Evolutionary conservation across 2,888 invertebrate genomes (phyloP).

Genomic region (Oscheius sp.): DNA sequence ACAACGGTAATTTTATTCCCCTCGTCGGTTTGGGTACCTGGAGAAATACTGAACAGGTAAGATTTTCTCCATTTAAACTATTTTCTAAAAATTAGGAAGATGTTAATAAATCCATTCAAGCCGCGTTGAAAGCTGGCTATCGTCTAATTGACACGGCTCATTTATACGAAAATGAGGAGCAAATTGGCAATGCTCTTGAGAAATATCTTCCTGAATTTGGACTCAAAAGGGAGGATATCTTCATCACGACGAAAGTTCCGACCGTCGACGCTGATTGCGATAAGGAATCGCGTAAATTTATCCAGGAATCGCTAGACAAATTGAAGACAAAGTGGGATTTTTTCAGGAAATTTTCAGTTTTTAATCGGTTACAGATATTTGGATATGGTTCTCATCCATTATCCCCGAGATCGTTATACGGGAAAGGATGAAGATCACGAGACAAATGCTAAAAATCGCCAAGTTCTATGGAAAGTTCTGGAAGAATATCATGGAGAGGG

Average conservation of each 20-base stretch:
- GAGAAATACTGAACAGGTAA: slow-evolving; percentile 49
- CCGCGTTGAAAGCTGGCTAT: slow-evolving; percentile 77
- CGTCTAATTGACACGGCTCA: slow-evolving; percentile 83
- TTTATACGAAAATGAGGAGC: slow-evolving; percentile 82
- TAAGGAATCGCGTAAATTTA: slow-evolving; percentile 42
- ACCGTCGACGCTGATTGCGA: slow-evolving; percentile 49
- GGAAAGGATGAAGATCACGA: slow-evolving; percentile 13
- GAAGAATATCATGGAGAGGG: slow-evolving; percentile 77
- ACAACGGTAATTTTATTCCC: slow-evolving; percentile 55
- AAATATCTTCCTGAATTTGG: slow-evolving; percentile 81
- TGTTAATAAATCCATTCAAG: slow-evolving; percentile 46
- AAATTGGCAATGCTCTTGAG: slow-evolving; percentile 78
- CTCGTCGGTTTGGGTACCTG: slow-evolving; percentile 61
- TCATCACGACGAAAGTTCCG: slow-evolving; percentile 84
- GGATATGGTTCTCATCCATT: slow-evolving; percentile 22
- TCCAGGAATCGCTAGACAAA: slow-evolving; percentile 51
- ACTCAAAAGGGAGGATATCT: slow-evolving; percentile 82
- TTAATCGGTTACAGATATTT: slow-evolving; percentile 14
- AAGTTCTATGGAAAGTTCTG: slow-evolving; percentile 81
- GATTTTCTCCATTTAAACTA: neutral
- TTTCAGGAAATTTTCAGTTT: neutral
- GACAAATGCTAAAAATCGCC: slow-evolving; percentile 73
- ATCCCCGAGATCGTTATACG: slow-evolving; percentile 7
- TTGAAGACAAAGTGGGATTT: slow-evolving; percentile 44
- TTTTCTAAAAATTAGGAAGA: slow-evolving; percentile 24